Conservation (phyloP, 2,797 vertebrate species). For the Propithecus deckenii region DNA sequence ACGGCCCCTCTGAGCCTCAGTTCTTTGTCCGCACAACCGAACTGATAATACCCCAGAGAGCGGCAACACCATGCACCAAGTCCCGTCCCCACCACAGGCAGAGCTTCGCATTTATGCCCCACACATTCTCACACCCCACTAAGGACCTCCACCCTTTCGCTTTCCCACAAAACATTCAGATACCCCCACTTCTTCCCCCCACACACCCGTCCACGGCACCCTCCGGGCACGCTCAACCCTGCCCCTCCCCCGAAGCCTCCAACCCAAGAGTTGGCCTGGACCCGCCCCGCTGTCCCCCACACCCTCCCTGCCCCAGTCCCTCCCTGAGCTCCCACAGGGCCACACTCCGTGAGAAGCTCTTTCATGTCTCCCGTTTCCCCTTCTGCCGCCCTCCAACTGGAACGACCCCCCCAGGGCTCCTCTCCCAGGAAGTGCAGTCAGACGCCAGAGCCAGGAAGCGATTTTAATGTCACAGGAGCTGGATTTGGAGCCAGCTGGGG, state of each 20-base stretch:
- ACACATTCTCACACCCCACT: not conserved
- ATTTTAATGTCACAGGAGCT: constrained; percentile 54
- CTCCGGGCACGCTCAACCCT: not conserved
- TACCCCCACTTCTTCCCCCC: not conserved
- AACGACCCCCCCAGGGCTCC: not conserved
- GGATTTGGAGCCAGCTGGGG: not conserved
- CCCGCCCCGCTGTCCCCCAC: not conserved
- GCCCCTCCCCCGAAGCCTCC: not conserved
- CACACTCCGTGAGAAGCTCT: not conserved
- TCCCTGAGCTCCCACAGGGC: not conserved
- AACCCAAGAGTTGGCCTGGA: not conserved
- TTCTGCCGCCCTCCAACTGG: not conserved
- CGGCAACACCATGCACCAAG: not conserved
- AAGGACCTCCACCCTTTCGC: not conserved
- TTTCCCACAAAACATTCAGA: not conserved
- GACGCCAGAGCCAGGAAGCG: not conserved
- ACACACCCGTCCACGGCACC: not conserved
- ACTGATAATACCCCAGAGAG: no score
- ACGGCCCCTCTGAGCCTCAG: not conserved
- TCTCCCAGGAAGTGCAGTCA: constrained; percentile 2
- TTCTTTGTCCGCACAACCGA: not conserved
- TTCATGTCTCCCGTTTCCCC: not conserved
- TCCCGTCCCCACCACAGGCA: not conserved
- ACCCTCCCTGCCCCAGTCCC: rapidly evolving
- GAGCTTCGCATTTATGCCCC: not conserved